A percentile compares a stretch with the other conserved stretches of the same genome.
Evolutionary conservation across 2,113 vertebrate species (phyloP).

Genomic region (Mionectes macconnelli): DNA sequence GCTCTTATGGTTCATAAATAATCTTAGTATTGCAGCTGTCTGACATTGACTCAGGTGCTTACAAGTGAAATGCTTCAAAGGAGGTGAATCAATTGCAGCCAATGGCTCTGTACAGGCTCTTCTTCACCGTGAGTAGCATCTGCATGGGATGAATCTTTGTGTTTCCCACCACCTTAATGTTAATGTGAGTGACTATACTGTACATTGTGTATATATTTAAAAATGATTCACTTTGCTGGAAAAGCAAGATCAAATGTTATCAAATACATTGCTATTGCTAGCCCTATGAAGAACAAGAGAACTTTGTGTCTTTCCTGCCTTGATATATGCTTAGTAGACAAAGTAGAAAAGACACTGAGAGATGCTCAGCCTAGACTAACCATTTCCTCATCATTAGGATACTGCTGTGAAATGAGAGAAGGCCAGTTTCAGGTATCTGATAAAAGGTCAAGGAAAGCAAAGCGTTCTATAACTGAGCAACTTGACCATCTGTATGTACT

Average conservation of each 20-base stretch:
- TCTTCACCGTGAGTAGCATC: rapidly evolving
- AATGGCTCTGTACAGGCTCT: neutral
- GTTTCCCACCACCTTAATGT: neutral
- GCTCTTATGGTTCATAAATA: neutral
- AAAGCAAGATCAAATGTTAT: neutral
- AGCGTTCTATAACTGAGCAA: neutral
- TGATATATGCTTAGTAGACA: neutral
- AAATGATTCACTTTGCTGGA: neutral
- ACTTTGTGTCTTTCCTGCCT: neutral
- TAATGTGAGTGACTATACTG: neutral
- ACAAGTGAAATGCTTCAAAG: neutral
- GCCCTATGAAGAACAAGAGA: neutral
- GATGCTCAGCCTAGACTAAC: neutral
- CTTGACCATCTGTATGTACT: neutral
- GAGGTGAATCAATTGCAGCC: neutral
- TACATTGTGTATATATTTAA: neutral
- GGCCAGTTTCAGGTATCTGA: neutral
- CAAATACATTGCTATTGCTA: neutral
- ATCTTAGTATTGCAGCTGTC: neutral
- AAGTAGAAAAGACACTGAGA: neutral
- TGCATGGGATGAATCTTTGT: neutral
- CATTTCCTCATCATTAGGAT: neutral
- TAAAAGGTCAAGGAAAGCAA: neutral
- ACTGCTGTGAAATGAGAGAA: neutral
- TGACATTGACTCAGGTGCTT: neutral